Percentiles rank a stretch among this genome's conserved stretches.
Evolutionary conservation across 2,113 vertebrate genomes (phyloP).

Genomic region (Amphiprion percula): DNA sequence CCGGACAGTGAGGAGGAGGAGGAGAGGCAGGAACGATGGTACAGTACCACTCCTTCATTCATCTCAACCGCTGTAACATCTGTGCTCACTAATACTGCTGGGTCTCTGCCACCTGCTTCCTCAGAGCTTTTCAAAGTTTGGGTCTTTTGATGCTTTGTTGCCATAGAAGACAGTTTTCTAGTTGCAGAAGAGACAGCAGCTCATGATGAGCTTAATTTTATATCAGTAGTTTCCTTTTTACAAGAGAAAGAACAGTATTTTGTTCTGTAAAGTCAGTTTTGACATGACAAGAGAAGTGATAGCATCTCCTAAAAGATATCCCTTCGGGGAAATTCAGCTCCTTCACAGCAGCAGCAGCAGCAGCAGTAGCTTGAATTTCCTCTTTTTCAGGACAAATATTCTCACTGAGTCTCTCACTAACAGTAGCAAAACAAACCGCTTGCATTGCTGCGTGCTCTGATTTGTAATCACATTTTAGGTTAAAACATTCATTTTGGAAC

Average conservation of each 20-base stretch:
- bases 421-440: neutral
- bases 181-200: neutral
- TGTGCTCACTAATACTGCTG: neutral
- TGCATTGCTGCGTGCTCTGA: neutral
- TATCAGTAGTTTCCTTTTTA: neutral
- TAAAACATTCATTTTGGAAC: neutral
- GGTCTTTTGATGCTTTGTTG: too few species aligned
- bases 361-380: constrained; percentile 53
- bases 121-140: neutral
- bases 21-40: constrained; percentile 74
- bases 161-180: neutral
- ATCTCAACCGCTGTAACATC: neutral
- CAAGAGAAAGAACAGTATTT: neutral
- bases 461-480: neutral
- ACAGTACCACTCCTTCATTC: constrained; percentile 53
- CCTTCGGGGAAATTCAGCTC: constrained; percentile 27
- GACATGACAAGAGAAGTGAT: neutral
- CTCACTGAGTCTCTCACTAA: neutral
- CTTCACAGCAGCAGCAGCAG: constrained; percentile 5
- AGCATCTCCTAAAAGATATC: neutral
- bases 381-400: constrained; percentile 54
- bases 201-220: neutral
- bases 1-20: constrained; percentile 53
- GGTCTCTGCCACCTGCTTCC: neutral
- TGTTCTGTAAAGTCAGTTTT: neutral